Conservation (phyloP, 1,140 invertebrate genomes). For the Sitobion miscanthi region DNA sequence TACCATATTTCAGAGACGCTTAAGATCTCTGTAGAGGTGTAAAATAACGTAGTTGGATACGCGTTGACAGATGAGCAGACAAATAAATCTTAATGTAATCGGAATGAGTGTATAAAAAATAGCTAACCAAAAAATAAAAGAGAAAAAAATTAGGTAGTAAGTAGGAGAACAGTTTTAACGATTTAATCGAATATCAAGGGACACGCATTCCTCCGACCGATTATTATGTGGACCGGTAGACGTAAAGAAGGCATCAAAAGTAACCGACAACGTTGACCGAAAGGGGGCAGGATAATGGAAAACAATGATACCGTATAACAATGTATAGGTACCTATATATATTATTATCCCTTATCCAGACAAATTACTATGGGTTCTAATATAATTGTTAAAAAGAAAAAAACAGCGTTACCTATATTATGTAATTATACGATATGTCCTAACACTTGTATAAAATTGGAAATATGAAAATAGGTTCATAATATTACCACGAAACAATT, state of each 20-base stretch:
- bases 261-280: slow-evolving; percentile 10
- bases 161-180: slow-evolving; percentile 42
- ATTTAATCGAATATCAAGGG: slow-evolving; percentile 54
- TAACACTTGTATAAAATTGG: neutral
- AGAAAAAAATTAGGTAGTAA: neutral
- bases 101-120: slow-evolving; percentile 35
- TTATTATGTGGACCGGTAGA: slow-evolving; percentile 22
- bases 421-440: neutral
- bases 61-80: slow-evolving; percentile 33
- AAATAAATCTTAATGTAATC: slow-evolving; percentile 39
- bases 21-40: neutral
- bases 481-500: neutral
- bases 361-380: neutral
- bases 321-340: neutral
- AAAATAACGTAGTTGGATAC: slow-evolving; percentile 9
- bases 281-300: slow-evolving; percentile 35
- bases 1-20: neutral
- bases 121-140: neutral
- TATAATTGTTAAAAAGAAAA: neutral
- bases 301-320: slow-evolving; percentile 25
- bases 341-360: slow-evolving; percentile 24
- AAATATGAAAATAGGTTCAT: neutral
- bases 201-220: slow-evolving; percentile 51
- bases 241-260: slow-evolving; percentile 23
- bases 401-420: no score